Evolutionary conservation across 2,113 vertebrate species (phyloP), one percentile per base, ranked within the genome.

Genomic region (Thryonomys swinderianus): DNA sequence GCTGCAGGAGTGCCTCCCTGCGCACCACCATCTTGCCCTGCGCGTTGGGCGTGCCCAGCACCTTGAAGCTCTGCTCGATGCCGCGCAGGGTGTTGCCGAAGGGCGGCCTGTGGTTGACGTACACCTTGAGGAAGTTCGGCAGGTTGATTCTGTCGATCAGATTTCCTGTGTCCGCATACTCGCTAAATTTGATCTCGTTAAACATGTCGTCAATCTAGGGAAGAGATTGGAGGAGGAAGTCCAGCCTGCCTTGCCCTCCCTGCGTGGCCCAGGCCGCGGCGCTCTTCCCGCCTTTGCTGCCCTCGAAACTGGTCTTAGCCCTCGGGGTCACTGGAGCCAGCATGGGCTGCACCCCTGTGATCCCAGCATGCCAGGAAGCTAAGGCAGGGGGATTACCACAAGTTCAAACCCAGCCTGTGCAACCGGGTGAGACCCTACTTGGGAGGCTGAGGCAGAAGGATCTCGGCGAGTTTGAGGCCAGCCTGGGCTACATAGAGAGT

Each of bases 171-270:
- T 99, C 99, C 1, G 97, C 98, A 27, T 99, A 99, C 45, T 98
- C 97, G 91, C 99, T 98, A 97, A 99, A 99, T 96, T 98, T 99
- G 79, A 99, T 97, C 96, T 99, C 99, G 1, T 99, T 99, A 88
- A 98, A 98, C 97, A 99, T 99, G 94, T 99, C 98, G 94, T 99
- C 99, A 82, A 99, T 98, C 99, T 99, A 96, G 87, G 96, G 73
- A 27, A 87, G 78, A 88, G 55, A 85, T 27, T 74, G 16, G 42
- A 10, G 13, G 34, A 32, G 64, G 16, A 13, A 12, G 71, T 30
- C 45, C 25, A 48, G 73, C 1, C 40, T 45, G 42, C 42, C 69
- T 42, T 42, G 21, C 13, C 5, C 21, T 73, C 21, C 2, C 69
- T 14, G 11, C 3, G 69, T 73, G 42, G 40, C 40, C 69, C 42